Evolutionary conservation across 2,888 invertebrate genomes (phyloP).

Genomic region (Pristionchus mayeri): DNA sequence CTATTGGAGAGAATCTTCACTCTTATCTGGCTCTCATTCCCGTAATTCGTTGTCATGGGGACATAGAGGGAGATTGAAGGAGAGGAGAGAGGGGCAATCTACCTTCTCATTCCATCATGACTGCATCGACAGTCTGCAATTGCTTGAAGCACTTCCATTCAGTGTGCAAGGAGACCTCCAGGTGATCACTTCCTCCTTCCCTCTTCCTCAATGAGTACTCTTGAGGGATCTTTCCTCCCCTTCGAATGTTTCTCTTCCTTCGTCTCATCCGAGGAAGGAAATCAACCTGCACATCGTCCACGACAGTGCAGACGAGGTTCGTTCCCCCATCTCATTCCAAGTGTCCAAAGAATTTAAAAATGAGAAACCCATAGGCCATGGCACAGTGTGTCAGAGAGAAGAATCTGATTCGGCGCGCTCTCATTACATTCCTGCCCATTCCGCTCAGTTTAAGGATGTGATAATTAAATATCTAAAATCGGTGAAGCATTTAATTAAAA

Average conservation of each 20-base stretch:
- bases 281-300: conserved; percentile 16
- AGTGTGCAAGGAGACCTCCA: background rate
- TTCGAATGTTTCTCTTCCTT: background rate
- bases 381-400: too few species aligned
- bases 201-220: background rate
- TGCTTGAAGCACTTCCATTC: background rate
- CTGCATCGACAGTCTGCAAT: background rate
- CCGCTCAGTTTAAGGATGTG: too few species aligned
- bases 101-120: background rate
- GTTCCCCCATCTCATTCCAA: background rate
- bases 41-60: conserved; percentile 34
- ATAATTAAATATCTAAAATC: too few species aligned
- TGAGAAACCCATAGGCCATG: too few species aligned
- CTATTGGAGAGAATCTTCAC: background rate
- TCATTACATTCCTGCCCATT: too few species aligned
- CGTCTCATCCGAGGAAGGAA: background rate
- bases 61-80: conserved; percentile 4
- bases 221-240: background rate
- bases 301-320: conserved; percentile 14
- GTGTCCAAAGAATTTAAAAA: background rate
- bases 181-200: background rate
- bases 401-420: too few species aligned
- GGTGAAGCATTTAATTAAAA: too few species aligned
- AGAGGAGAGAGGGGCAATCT: background rate
- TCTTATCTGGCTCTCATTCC: background rate